phyloP scores from a whole-genome alignment of 2,888 invertebrate species.

The Stenurella melanura region DNA sequence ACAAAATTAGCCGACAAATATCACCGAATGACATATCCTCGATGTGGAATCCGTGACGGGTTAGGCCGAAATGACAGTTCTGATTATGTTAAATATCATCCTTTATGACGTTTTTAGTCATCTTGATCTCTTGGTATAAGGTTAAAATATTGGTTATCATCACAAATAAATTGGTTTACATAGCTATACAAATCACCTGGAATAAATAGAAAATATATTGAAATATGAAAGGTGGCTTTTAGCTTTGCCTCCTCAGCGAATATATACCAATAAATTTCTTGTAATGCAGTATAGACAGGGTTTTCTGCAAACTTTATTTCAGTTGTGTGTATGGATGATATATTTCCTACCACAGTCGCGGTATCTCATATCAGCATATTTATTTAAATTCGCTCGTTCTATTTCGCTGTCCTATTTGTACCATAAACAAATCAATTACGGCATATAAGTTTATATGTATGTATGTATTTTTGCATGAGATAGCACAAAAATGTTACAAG shows the following conservation, averaged over 20 bases:
- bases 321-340: constrained; percentile 46
- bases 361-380: constrained; percentile 45
- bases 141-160: background rate
- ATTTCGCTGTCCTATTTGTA: constrained; percentile 39
- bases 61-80: too few relatives aligned
- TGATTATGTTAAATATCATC: too few relatives aligned
- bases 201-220: constrained; percentile 15
- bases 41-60: too few relatives aligned
- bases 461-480: background rate
- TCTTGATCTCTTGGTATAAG: too few relatives aligned
- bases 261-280: constrained; percentile 43
- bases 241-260: constrained; percentile 18
- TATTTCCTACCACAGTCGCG: constrained; percentile 39
- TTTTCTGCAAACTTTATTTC: constrained; percentile 47
- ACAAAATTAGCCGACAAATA: too few relatives aligned
- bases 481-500: background rate
- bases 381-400: constrained; percentile 42
- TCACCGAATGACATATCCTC: too few relatives aligned
- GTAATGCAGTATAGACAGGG: constrained; percentile 49
- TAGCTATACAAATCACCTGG: background rate
- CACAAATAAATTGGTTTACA: background rate
- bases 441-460: background rate
- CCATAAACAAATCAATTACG: background rate
- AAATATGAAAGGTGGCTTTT: constrained; percentile 3
- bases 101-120: too few relatives aligned